Evolutionary conservation across 2,113 vertebrate species (phyloP).

Genomic region (Gymnogyps californianus): DNA sequence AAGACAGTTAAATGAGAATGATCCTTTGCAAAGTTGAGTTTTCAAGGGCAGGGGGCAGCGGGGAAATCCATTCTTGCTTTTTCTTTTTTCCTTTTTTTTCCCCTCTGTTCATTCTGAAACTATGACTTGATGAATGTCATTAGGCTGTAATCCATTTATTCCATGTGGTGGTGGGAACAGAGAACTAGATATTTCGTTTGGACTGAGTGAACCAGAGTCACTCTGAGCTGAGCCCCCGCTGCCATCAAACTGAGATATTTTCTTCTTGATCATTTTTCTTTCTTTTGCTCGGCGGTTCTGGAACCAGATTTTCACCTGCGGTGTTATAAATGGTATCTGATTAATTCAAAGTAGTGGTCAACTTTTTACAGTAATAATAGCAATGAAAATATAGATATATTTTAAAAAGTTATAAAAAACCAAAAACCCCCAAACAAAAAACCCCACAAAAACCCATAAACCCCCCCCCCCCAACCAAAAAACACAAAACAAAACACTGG

Average conservation of each 20-base stretch:
- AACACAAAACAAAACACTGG: not conserved
- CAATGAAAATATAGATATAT: not conserved
- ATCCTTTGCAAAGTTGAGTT: not conserved
- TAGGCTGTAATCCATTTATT: constrained; percentile 83
- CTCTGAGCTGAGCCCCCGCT: constrained; percentile 87
- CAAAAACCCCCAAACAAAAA: not conserved
- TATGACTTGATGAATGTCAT: constrained; percentile 87
- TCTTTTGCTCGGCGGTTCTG: constrained; percentile 93
- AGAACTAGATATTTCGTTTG: constrained; percentile 80
- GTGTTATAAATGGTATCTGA: not conserved
- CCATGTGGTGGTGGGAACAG: constrained; percentile 78
- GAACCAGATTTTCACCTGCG: constrained; percentile 95
- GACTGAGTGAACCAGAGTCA: constrained; percentile 91
- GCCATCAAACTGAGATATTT: constrained; percentile 88
- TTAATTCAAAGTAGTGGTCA: not conserved
- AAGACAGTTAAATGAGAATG: not conserved
- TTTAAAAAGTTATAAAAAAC: not conserved
- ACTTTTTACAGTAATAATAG: not conserved
- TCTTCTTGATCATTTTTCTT: constrained; percentile 93
- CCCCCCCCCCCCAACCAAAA: not conserved
- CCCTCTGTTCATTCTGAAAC: constrained; percentile 76
- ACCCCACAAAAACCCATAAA: not conserved
- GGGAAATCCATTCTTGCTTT: not conserved
- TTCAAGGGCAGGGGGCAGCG: not conserved
- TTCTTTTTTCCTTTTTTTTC: not conserved